Percentiles rank a stretch among this genome's conserved stretches.
phyloP scores from a whole-genome alignment of 2,113 vertebrate species.

The Myodes glareolus region DNA sequence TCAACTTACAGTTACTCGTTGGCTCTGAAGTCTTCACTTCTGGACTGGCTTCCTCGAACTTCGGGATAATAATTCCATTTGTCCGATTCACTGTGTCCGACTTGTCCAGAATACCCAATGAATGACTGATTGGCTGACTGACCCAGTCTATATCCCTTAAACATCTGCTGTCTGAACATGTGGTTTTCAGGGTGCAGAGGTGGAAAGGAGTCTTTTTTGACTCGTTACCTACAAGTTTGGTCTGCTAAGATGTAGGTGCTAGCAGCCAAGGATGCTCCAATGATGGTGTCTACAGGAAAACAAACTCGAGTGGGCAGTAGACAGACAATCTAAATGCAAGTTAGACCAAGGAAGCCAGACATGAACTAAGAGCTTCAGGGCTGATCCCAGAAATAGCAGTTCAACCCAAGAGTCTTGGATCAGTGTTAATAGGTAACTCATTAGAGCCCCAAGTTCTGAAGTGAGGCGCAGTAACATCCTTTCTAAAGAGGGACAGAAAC shows the following conservation, averaged over 20 bases:
- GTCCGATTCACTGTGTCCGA: too few relatives aligned
- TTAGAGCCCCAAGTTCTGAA: neutral
- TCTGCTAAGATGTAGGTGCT: neutral
- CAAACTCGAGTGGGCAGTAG: neutral
- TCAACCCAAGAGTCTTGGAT: neutral
- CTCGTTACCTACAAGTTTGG: neutral
- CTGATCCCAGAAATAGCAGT: neutral
- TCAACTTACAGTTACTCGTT: neutral
- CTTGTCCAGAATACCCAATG: neutral
- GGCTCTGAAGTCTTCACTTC: neutral
- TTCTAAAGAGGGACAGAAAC: neutral
- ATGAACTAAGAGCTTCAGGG: neutral
- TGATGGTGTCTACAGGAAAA: neutral
- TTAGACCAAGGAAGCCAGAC: neutral
- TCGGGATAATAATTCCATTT: neutral
- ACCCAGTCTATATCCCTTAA: neutral
- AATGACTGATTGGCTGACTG: neutral
- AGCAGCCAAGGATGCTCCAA: neutral
- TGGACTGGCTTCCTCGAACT: neutral
- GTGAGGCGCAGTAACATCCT: neutral
- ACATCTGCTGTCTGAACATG: neutral
- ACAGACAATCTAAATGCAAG: neutral
- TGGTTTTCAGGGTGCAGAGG: neutral
- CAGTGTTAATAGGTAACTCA: neutral
- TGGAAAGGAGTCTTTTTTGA: neutral